phyloP scores from a whole-genome alignment of 2,797 vertebrate species.

The Neosilurus mollespiculum region DNA sequence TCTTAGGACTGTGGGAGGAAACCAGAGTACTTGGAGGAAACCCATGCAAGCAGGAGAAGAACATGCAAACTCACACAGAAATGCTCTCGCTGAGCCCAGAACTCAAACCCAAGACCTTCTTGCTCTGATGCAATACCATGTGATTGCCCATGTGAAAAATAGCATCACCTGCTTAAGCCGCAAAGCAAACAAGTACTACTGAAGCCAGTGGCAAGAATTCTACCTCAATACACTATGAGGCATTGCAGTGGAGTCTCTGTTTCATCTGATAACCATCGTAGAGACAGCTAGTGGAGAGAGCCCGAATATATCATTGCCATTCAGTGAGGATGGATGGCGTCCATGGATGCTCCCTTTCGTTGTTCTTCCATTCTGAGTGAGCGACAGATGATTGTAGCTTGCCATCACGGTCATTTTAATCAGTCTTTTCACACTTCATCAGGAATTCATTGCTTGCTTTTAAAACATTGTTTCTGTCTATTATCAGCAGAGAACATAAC shows the following conservation, averaged over 20 bases:
- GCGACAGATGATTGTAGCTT: slow-evolving; percentile 74
- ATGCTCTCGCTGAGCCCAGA: too few relatives aligned
- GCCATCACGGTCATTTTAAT: slow-evolving; percentile 79
- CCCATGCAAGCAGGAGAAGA: too few relatives aligned
- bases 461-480: slow-evolving; percentile 78
- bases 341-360: slow-evolving; percentile 63
- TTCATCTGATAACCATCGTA: slow-evolving; percentile 33
- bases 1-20: too few relatives aligned
- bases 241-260: slow-evolving; percentile 7
- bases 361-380: slow-evolving; percentile 67
- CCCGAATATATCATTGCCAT: slow-evolving; percentile 40
- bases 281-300: slow-evolving; percentile 35
- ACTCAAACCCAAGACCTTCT: too few relatives aligned
- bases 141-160: slow-evolving; percentile 1
- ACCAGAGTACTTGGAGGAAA: too few relatives aligned
- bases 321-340: slow-evolving; percentile 38
- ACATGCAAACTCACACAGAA: too few relatives aligned
- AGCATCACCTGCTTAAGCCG: neutral
- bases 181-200: slow-evolving; percentile 20
- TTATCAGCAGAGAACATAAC: slow-evolving; percentile 80
- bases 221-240: slow-evolving; percentile 23
- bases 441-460: slow-evolving; percentile 77
- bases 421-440: slow-evolving; percentile 82
- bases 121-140: too few relatives aligned
- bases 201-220: slow-evolving; percentile 8